These are phyloP conservation scores for Chymomyza amoena DNA, from an alignment of 2,888 invertebrate genomes.

Conservation along the genomic window DNA sequence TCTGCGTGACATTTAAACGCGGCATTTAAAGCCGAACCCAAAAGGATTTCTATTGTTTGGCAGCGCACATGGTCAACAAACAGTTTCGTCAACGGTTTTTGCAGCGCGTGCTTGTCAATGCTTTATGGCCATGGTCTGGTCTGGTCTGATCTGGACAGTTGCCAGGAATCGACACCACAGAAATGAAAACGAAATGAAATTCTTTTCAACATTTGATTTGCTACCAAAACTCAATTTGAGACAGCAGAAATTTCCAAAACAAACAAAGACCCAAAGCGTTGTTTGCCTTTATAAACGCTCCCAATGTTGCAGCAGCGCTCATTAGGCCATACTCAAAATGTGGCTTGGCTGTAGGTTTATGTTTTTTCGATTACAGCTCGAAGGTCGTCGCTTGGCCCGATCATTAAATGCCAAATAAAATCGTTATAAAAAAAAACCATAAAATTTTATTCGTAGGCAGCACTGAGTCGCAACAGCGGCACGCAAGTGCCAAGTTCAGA, in stretches of 20 bases:
- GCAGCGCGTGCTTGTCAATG: constrained; percentile 8
- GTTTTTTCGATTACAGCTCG: constrained; percentile 66
- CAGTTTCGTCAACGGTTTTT: constrained; percentile 52
- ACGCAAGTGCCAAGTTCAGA: background rate
- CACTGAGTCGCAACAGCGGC: background rate
- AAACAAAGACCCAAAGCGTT: constrained; percentile 35
- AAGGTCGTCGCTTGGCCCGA: constrained; percentile 55
- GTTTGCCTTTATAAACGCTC: background rate
- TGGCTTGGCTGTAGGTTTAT: constrained; percentile 65
- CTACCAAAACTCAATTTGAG: background rate
- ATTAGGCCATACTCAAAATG: constrained; percentile 38
- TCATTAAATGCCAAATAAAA: constrained; percentile 74
- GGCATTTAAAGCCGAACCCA: constrained; percentile 49
- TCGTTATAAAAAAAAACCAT: constrained; percentile 50
- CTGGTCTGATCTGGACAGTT: too few species aligned
- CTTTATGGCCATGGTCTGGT: background rate
- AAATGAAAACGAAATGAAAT: constrained; percentile 58
- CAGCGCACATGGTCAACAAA: background rate
- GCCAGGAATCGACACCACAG: background rate
- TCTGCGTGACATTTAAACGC: constrained; percentile 20
- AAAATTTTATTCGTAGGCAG: constrained; percentile 57
- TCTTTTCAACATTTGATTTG: constrained; percentile 37
- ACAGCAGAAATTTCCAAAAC: constrained; percentile 43
- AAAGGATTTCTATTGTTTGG: constrained; percentile 72
- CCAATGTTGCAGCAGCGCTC: constrained; percentile 38